Percentiles rank a stretch among this genome's conserved stretches.
Conservation (phyloP, 2,797 vertebrate genomes). For the Brachymystax lenok region DNA sequence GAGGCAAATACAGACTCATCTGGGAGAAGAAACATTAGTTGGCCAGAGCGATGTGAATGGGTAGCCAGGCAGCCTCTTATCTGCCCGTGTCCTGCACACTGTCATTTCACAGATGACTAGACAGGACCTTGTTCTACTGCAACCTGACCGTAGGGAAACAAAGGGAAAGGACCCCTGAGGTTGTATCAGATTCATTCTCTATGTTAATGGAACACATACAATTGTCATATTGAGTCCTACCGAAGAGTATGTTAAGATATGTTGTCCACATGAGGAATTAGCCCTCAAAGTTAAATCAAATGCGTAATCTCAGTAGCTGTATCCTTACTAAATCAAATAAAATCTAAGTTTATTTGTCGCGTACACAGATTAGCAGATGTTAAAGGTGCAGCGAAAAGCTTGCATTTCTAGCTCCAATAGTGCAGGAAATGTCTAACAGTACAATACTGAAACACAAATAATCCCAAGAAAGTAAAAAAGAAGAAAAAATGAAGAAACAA, state of each 20-base stretch:
- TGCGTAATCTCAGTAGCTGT: neutral
- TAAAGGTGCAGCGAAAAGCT: too few relatives aligned
- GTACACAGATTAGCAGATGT: too few relatives aligned
- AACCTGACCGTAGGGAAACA: neutral
- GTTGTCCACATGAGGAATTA: neutral
- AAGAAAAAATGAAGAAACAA: too few relatives aligned
- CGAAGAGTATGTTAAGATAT: neutral
- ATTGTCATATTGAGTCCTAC: neutral
- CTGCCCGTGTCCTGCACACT: constrained; percentile 14
- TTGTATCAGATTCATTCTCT: neutral
- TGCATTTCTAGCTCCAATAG: too few relatives aligned
- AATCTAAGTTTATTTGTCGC: too few relatives aligned
- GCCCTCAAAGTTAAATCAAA: neutral
- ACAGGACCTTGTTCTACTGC: neutral
- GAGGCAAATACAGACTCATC: too few relatives aligned
- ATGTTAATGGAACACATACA: neutral
- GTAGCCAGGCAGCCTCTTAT: neutral
- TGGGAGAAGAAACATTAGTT: too few relatives aligned
- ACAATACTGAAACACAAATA: too few relatives aligned
- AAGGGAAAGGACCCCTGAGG: neutral
- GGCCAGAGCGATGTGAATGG: too few relatives aligned
- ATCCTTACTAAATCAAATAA: too few relatives aligned
- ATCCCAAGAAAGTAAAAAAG: too few relatives aligned
- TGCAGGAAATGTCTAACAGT: too few relatives aligned
- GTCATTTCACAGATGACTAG: constrained; percentile 17